These are phyloP conservation scores for Phallusia fumigata DNA, from an alignment of 23 tunicate species.

Conservation along the genomic window DNA sequence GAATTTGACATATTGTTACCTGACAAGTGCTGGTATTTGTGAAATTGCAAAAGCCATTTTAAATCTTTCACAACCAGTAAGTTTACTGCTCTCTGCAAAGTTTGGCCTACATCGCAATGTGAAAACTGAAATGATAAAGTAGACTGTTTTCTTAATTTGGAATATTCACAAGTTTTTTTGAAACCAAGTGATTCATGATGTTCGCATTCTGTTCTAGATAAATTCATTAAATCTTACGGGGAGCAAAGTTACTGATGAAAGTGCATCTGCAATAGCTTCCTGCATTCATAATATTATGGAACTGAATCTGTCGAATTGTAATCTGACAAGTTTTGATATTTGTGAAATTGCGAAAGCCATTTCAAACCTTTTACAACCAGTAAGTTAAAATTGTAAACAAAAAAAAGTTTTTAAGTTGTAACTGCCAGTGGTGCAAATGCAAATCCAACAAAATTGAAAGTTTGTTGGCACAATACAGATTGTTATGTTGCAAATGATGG, in stretches of 20 bases:
- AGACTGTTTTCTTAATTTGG: too few species aligned
- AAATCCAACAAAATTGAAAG: too few species aligned
- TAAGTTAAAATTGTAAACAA: neutral
- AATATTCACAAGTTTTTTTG: neutral
- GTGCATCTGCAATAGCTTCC: constrained; percentile 3
- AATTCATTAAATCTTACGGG: neutral
- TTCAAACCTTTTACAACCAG: neutral
- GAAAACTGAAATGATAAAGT: too few species aligned
- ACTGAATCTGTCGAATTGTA: neutral
- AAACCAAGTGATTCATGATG: too few species aligned
- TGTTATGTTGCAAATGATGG: too few species aligned
- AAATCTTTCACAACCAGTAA: neutral
- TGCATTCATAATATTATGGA: neutral
- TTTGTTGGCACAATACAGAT: too few species aligned
- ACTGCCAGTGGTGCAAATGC: too few species aligned
- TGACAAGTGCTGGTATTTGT: neutral
- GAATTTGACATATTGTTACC: neutral
- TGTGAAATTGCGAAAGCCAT: neutral
- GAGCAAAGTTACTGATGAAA: neutral
- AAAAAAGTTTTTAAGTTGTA: too few species aligned
- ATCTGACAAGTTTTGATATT: neutral
- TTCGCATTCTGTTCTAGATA: neutral
- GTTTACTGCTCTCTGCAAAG: too few species aligned
- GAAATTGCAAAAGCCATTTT: neutral
- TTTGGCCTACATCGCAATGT: too few species aligned